phyloP scores from a whole-genome alignment of 2,888 invertebrate genomes.

The Tromatobia lineatoria region DNA sequence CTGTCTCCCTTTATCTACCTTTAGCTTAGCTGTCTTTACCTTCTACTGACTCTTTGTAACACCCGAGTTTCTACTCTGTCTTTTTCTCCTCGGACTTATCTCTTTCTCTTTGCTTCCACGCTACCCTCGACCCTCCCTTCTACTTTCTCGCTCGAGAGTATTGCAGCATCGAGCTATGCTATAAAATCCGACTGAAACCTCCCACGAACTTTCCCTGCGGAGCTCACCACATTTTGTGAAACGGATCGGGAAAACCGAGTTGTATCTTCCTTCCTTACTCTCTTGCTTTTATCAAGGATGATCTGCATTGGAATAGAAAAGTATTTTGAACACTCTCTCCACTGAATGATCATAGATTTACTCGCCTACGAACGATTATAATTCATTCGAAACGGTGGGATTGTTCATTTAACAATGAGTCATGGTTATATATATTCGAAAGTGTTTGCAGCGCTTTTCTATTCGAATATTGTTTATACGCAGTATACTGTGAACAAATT shows the following conservation, averaged over 20 bases:
- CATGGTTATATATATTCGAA: too few species aligned
- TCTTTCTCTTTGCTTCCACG: slow-evolving; percentile 11
- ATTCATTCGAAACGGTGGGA: too few species aligned
- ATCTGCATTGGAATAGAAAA: too few species aligned
- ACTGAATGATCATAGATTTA: too few species aligned
- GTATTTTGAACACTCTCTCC: too few species aligned
- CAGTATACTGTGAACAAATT: too few species aligned
- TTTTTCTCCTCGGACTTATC: slow-evolving; percentile 22
- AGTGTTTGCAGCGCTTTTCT: too few species aligned
- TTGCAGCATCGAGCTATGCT: slow-evolving; percentile 11
- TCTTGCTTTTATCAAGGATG: neutral
- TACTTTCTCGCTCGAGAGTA: slow-evolving; percentile 2
- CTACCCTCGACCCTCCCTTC: slow-evolving; percentile 10
- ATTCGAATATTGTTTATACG: too few species aligned
- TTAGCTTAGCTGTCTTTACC: slow-evolving; percentile 22
- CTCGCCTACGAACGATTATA: too few species aligned
- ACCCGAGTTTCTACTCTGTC: slow-evolving; percentile 39
- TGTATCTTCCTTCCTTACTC: slow-evolving; percentile 21
- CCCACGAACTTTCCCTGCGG: slow-evolving; percentile 14
- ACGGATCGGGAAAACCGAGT: slow-evolving; percentile 52
- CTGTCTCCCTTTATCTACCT: slow-evolving; percentile 21
- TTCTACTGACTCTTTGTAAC: slow-evolving; percentile 48
- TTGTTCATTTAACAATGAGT: too few species aligned
- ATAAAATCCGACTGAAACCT: slow-evolving; percentile 34
- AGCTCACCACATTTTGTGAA: slow-evolving; percentile 50